These are phyloP conservation scores for Cyanoramphus novaezelandiae DNA, from an alignment of 2,113 vertebrate genomes.

Conservation along the genomic window DNA sequence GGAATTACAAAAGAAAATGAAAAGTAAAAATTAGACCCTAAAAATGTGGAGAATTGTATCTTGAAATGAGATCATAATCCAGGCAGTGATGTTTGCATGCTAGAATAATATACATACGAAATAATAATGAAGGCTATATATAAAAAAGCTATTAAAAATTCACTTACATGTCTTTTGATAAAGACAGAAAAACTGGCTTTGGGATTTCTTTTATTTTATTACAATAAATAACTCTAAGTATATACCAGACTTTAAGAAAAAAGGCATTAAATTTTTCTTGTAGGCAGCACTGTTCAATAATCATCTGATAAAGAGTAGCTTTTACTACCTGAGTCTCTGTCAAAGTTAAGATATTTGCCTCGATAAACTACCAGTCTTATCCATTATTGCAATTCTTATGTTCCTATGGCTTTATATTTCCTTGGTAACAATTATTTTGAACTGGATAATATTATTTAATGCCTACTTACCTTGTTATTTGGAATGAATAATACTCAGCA, in stretches of 20 bases:
- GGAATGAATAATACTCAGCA: slow-evolving; percentile 24
- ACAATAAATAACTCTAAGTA: not conserved
- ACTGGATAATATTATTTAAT: slow-evolving; percentile 46
- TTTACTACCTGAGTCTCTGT: not conserved
- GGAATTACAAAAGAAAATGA: not conserved
- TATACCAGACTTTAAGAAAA: not conserved
- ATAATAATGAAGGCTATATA: not conserved
- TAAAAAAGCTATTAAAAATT: not conserved
- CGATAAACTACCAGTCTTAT: slow-evolving; percentile 23
- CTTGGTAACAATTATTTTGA: slow-evolving; percentile 37
- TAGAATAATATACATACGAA: not conserved
- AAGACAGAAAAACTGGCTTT: not conserved
- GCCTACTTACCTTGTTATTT: slow-evolving; percentile 39
- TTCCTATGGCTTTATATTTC: slow-evolving; percentile 37
- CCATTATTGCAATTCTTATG: slow-evolving; percentile 6
- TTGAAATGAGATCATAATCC: not conserved
- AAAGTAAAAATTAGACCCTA: not conserved
- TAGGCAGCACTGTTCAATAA: not conserved
- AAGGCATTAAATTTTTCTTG: not conserved
- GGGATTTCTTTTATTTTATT: not conserved
- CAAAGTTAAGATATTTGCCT: slow-evolving; percentile 32
- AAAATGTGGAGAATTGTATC: not conserved
- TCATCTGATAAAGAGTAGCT: not conserved
- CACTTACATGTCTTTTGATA: not conserved
- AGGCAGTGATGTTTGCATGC: not conserved